These are phyloP conservation scores for Pangasius macronema DNA, from an alignment of 2,797 vertebrate species.

Conservation along the genomic window DNA sequence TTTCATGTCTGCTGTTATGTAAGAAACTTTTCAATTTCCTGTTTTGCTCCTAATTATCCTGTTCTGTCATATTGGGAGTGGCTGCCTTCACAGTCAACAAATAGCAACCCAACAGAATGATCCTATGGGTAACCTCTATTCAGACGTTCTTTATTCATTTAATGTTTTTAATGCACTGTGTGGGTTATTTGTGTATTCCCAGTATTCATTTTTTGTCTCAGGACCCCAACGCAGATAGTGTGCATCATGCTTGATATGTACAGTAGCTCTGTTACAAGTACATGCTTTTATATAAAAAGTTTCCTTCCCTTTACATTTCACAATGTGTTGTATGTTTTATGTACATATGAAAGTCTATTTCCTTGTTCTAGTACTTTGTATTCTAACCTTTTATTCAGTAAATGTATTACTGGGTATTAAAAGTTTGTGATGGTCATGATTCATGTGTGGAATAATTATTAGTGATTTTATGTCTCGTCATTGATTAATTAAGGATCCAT, in stretches of 20 bases:
- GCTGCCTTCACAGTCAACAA: not conserved
- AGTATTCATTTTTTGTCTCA: not conserved
- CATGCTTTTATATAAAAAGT: too few species aligned
- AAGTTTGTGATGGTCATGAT: not conserved
- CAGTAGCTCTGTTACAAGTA: not conserved
- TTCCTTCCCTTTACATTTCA: not conserved
- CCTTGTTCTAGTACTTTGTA: not conserved
- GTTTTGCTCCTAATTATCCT: not conserved
- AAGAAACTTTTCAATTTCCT: not conserved
- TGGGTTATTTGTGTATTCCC: not conserved
- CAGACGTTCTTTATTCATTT: not conserved
- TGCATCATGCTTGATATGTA: not conserved
- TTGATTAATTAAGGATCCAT: not conserved
- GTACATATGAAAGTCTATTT: not conserved
- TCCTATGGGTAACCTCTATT: not conserved
- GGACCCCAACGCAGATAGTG: not conserved
- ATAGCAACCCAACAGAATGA: not conserved
- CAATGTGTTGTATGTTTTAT: not conserved
- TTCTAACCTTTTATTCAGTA: not conserved
- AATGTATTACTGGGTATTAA: not conserved
- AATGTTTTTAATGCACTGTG: too few species aligned
- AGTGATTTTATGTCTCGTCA: not conserved
- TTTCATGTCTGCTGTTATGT: not conserved
- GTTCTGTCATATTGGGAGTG: not conserved
- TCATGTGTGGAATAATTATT: not conserved